A percentile compares a stretch with the other conserved stretches of the same genome.
These are phyloP conservation scores for Pipistrellus pipistrellus DNA, from an alignment of 2,797 vertebrate species.

Conservation along the genomic window DNA sequence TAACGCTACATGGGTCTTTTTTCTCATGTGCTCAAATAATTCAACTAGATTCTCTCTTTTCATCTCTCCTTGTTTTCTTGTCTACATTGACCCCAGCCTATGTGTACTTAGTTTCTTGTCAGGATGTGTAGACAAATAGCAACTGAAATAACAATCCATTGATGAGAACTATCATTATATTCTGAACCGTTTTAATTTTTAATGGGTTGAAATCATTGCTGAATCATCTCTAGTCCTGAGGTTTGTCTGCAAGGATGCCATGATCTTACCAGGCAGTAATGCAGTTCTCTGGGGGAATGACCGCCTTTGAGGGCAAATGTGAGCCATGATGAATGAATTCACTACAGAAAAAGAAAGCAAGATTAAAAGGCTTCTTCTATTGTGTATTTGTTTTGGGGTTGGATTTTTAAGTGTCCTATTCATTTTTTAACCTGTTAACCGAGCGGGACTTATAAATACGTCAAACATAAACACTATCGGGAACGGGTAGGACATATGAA, in stretches of 20 bases:
- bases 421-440: not conserved
- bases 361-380: not conserved
- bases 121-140: slow-evolving; percentile 8
- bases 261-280: not conserved
- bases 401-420: slow-evolving; percentile 1
- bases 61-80: not conserved
- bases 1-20: not conserved
- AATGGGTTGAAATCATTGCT: slow-evolving; percentile 36
- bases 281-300: slow-evolving; percentile 50
- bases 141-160: slow-evolving; percentile 53
- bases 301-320: not conserved
- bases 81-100: not conserved
- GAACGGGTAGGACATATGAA: no score
- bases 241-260: not conserved
- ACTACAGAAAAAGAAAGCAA: slow-evolving; percentile 31
- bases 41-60: slow-evolving; percentile 3
- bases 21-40: not conserved
- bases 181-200: slow-evolving; percentile 64
- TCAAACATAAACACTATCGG: no score
- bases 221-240: slow-evolving; percentile 37
- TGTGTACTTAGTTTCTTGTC: not conserved
- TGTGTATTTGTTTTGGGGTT: not conserved
- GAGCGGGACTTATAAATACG: no score
- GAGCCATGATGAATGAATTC: not conserved
- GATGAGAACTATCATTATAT: slow-evolving; percentile 58